These are phyloP conservation scores for Biston stratarius DNA, from an alignment of 2,888 invertebrate species.

Conservation along the genomic window DNA sequence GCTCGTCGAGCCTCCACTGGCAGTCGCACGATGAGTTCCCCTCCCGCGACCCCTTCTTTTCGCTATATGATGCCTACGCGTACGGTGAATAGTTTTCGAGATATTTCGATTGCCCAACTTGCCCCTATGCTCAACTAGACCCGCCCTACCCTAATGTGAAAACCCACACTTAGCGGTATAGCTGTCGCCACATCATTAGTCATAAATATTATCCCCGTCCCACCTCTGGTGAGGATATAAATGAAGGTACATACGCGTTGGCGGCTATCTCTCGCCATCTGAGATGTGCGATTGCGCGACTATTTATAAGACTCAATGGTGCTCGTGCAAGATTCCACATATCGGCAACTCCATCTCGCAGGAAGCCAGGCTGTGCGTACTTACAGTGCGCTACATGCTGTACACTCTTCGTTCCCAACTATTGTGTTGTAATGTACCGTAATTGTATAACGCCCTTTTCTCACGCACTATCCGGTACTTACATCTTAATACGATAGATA, in stretches of 20 bases:
- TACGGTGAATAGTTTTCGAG: too few relatives aligned
- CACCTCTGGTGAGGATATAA: conserved; percentile 25
- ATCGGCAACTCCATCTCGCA: conserved; percentile 25
- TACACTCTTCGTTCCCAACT: conserved; percentile 43
- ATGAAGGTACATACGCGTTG: conserved; percentile 23
- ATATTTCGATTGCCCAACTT: too few relatives aligned
- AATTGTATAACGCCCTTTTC: conserved; percentile 49
- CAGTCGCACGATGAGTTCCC: too few relatives aligned
- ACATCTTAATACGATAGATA: conserved; percentile 36
- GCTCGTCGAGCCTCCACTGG: too few relatives aligned
- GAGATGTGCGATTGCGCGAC: conserved; percentile 20
- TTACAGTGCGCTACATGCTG: conserved; percentile 1
- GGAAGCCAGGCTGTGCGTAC: conserved; percentile 9
- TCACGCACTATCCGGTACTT: conserved; percentile 43
- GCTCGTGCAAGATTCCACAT: conserved; percentile 27
- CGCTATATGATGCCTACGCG: too few relatives aligned
- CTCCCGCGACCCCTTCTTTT: too few relatives aligned
- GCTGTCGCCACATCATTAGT: conserved; percentile 9
- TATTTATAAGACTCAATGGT: conserved; percentile 33
- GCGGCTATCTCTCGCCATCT: conserved; percentile 31
- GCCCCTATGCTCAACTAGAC: too few relatives aligned
- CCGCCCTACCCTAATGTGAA: not conserved
- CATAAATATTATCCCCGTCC: conserved; percentile 27
- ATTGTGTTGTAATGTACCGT: conserved; percentile 48
- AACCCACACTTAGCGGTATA: conserved; percentile 7